Evolutionary conservation across 2,113 vertebrate genomes (phyloP).

Genomic region (Conger conger): DNA sequence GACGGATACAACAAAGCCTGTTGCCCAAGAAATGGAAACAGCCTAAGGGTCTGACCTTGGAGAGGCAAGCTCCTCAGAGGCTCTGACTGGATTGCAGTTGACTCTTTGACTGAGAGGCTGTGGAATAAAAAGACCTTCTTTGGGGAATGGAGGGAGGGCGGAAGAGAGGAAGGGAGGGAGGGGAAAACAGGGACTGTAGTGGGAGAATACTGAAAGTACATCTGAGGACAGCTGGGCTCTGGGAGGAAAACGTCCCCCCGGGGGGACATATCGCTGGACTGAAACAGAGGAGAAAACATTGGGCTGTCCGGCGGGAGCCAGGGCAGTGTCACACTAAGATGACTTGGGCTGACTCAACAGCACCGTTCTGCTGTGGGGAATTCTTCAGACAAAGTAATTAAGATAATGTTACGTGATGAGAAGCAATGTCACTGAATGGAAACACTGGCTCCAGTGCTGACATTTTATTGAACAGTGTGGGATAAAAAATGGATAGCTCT

Average conservation of each 20-base stretch:
- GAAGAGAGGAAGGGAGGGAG: not conserved
- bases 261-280: not conserved
- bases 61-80: constrained; percentile 41
- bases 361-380: not conserved
- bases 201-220: not conserved
- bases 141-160: not conserved
- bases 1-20: constrained; percentile 36
- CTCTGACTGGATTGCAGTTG: constrained; percentile 18
- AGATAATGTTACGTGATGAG: not conserved
- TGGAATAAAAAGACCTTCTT: not conserved
- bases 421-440: not conserved
- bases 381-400: not conserved
- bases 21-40: constrained; percentile 31
- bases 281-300: not conserved
- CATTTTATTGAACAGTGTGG: not conserved
- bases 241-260: not conserved
- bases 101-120: not conserved
- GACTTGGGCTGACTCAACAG: not conserved
- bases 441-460: not conserved
- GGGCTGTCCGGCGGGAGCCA: not conserved
- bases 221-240: not conserved
- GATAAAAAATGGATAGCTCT: not conserved
- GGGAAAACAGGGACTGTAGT: not conserved
- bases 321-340: not conserved
- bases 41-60: constrained; percentile 42